These are phyloP conservation scores for Macropus fuliginosus DNA, from an alignment of 2,797 vertebrate species.

Conservation along the genomic window DNA sequence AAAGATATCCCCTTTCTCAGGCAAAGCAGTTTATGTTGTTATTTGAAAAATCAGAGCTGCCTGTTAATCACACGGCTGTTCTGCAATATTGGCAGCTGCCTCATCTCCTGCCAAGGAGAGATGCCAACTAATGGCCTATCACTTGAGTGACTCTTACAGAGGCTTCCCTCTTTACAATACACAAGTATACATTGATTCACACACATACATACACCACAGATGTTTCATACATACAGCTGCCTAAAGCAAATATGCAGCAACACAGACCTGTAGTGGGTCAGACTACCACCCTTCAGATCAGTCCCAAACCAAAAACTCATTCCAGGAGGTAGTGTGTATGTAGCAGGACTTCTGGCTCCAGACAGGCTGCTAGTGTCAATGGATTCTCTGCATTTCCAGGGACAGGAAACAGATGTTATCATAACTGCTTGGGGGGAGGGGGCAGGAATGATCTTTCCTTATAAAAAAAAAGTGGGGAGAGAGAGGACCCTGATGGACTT, in stretches of 20 bases:
- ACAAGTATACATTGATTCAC: fast-evolving
- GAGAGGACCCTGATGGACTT: slow-evolving; percentile 77
- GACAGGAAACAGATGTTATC: slow-evolving; percentile 83
- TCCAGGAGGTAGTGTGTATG: slow-evolving; percentile 67
- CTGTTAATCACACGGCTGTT: slow-evolving; percentile 63
- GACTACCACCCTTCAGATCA: slow-evolving; percentile 62
- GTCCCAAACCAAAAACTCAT: slow-evolving; percentile 56
- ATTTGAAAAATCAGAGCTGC: slow-evolving; percentile 19
- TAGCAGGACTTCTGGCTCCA: slow-evolving; percentile 42
- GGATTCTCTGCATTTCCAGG: slow-evolving; percentile 74
- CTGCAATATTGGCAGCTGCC: slow-evolving; percentile 26
- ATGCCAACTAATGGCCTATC: neutral
- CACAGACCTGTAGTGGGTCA: slow-evolving; percentile 52
- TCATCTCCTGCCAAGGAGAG: slow-evolving; percentile 20
- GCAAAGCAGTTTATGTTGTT: slow-evolving; percentile 14
- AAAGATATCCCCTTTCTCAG: slow-evolving; percentile 27
- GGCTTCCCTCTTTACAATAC: neutral
- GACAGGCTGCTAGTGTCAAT: slow-evolving; percentile 60
- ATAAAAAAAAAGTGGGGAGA: slow-evolving; percentile 72
- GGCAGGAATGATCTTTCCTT: slow-evolving; percentile 68
- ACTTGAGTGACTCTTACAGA: neutral
- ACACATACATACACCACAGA: neutral
- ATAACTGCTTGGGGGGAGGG: slow-evolving; percentile 64
- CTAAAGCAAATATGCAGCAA: slow-evolving; percentile 15
- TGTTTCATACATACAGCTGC: neutral